These are phyloP conservation scores for Microcebus tavaratra DNA, from an alignment of 2,113 vertebrate genomes.

Conservation along the genomic window DNA sequence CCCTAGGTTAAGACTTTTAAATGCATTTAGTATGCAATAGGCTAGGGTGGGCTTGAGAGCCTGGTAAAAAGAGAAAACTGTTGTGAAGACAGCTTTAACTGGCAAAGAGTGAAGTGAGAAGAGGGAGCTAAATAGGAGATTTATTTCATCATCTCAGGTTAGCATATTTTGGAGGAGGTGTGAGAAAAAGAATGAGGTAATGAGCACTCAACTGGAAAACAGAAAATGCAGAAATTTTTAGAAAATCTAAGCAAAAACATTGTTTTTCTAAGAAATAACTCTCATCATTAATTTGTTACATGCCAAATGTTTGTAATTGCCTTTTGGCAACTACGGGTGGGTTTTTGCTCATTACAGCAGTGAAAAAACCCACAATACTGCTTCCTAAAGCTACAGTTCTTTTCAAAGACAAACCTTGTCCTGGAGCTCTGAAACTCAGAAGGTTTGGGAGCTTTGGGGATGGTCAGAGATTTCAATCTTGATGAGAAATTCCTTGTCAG, in stretches of 20 bases:
- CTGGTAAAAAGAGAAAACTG: not conserved
- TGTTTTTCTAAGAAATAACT: slow-evolving; percentile 31
- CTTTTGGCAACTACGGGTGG: not conserved
- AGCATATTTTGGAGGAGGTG: not conserved
- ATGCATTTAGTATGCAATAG: not conserved
- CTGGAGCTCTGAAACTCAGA: slow-evolving; percentile 45
- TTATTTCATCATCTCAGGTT: not conserved
- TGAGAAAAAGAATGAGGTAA: not conserved
- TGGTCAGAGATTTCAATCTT: slow-evolving; percentile 8
- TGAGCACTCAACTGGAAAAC: not conserved
- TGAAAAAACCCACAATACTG: not conserved
- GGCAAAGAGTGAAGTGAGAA: not conserved
- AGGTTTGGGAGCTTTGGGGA: slow-evolving; percentile 54
- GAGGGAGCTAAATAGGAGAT: not conserved
- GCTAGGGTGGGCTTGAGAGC: not conserved
- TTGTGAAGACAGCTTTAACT: not conserved
- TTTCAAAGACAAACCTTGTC: not conserved
- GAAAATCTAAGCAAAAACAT: not conserved
- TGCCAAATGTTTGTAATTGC: not conserved
- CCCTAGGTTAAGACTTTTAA: not conserved
- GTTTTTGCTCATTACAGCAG: not conserved
- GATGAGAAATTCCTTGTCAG: slow-evolving; percentile 55
- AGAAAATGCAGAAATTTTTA: not conserved
- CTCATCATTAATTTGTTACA: not conserved
- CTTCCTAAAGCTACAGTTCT: slow-evolving; percentile 55